Evolutionary conservation across 2,113 vertebrate species (phyloP).

Genomic region (Oncorhynchus masou): DNA sequence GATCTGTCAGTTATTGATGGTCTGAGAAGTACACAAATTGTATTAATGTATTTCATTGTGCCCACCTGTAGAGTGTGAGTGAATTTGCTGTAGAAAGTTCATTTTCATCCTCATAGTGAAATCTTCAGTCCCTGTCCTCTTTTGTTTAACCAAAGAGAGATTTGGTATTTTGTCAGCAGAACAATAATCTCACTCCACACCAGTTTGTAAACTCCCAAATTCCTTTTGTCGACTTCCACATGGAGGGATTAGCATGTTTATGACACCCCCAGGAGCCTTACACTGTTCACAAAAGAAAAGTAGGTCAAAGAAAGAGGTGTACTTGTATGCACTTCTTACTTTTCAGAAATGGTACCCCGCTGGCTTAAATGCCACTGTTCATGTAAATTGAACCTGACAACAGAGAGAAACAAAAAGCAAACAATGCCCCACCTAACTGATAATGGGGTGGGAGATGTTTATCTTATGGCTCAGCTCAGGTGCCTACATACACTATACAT

Average conservation of each 20-base stretch:
- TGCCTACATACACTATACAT: too few species aligned
- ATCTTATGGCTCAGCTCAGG: too few species aligned
- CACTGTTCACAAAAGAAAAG: slow-evolving; percentile 7
- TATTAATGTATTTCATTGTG: background rate
- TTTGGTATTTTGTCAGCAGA: too few species aligned
- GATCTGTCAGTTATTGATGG: background rate
- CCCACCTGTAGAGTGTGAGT: background rate
- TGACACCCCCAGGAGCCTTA: background rate
- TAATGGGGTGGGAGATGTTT: too few species aligned
- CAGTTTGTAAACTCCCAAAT: too few species aligned
- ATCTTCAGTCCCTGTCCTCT: too few species aligned
- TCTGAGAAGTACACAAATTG: too few species aligned
- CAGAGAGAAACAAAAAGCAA: background rate
- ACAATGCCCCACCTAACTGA: too few species aligned
- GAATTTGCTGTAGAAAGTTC: too few species aligned
- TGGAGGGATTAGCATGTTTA: background rate
- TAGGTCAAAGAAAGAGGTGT: slow-evolving; percentile 18
- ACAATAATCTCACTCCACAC: too few species aligned
- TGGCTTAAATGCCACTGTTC: background rate
- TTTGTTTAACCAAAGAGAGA: too few species aligned
- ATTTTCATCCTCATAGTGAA: background rate
- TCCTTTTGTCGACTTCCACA: too few species aligned
- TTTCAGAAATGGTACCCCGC: background rate
- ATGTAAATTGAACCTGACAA: slow-evolving; percentile 1
- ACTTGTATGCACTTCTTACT: background rate